phyloP scores from a whole-genome alignment of 1,140 invertebrate genomes.

The Hypothenemus hampei region DNA sequence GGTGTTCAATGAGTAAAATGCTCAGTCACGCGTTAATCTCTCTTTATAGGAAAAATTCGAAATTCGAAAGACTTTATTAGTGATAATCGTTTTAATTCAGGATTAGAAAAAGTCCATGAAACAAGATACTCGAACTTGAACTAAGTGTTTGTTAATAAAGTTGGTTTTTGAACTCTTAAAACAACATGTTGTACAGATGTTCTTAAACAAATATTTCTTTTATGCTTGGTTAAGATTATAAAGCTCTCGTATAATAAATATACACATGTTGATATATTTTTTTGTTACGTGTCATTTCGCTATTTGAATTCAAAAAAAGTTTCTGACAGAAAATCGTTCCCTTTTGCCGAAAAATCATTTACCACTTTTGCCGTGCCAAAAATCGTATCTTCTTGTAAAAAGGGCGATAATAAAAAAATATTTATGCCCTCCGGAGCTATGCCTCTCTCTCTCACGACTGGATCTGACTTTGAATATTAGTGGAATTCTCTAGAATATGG shows the following conservation, averaged over 20 bases:
- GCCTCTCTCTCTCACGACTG: slow-evolving; percentile 13
- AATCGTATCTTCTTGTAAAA: background rate
- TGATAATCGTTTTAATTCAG: too few relatives aligned
- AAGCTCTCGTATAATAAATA: slow-evolving; percentile 6
- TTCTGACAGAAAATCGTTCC: too few relatives aligned
- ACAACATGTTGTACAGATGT: slow-evolving; percentile 13
- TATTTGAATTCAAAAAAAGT: too few relatives aligned
- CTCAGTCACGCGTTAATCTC: background rate
- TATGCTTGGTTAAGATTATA: slow-evolving; percentile 11
- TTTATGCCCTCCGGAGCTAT: slow-evolving; percentile 14
- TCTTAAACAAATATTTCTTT: slow-evolving; percentile 15
- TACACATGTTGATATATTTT: too few relatives aligned
- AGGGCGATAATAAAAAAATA: slow-evolving; percentile 16
- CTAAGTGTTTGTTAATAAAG: slow-evolving; percentile 5
- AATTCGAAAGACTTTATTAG: too few relatives aligned
- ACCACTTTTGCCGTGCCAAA: too few relatives aligned
- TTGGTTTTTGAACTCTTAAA: slow-evolving; percentile 3
- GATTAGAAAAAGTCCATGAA: background rate
- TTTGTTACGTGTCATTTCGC: too few relatives aligned
- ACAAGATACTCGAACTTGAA: background rate
- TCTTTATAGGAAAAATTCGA: too few relatives aligned
- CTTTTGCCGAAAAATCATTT: too few relatives aligned
- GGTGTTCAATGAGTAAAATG: background rate
- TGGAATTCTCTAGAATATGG: slow-evolving; percentile 11
- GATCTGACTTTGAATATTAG: slow-evolving; percentile 24